Evolutionary conservation across 2,113 vertebrate genomes (phyloP).

Genomic region (Pangasianodon gigas): DNA sequence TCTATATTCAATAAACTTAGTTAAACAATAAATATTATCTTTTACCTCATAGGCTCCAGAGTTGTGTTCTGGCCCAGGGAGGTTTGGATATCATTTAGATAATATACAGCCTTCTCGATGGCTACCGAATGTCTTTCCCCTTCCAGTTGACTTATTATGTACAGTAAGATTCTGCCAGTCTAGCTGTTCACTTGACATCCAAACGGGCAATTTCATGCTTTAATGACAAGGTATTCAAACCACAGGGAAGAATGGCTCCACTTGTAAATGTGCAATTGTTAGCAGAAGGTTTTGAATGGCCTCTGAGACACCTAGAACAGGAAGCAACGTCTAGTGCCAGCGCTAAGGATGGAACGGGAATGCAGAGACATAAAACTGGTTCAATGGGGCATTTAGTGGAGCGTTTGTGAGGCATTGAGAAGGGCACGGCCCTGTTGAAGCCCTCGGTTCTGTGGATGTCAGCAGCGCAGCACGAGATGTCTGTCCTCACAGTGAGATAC

Average conservation of each 20-base stretch:
- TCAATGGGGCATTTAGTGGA: conserved; percentile 44
- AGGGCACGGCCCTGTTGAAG: conserved; percentile 39
- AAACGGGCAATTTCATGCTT: conserved; percentile 48
- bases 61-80: conserved; percentile 34
- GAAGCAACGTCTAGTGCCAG: conserved; percentile 43
- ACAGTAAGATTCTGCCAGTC: conserved; percentile 37
- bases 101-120: conserved; percentile 48
- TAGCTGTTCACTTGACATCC: conserved; percentile 35
- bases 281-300: conserved; percentile 46
- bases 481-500: conserved; percentile 48
- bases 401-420: conserved; percentile 51
- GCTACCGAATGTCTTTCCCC: conserved; percentile 32
- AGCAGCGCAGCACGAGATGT: conserved; percentile 50
- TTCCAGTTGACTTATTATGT: conserved; percentile 47
- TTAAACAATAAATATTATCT: conserved; percentile 51
- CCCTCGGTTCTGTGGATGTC: conserved; percentile 41
- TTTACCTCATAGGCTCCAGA: conserved; percentile 42
- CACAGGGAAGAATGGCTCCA: conserved; percentile 48
- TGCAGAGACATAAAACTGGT: conserved; percentile 46
- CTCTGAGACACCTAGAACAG: conserved; percentile 47
- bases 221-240: conserved; percentile 57
- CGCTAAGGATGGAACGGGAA: conserved; percentile 37
- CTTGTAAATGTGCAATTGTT: conserved; percentile 55
- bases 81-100: conserved; percentile 51
- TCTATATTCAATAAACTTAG: conserved; percentile 49